phyloP scores from a whole-genome alignment of 2,113 vertebrate genomes.

The Laticauda laticaudata region DNA sequence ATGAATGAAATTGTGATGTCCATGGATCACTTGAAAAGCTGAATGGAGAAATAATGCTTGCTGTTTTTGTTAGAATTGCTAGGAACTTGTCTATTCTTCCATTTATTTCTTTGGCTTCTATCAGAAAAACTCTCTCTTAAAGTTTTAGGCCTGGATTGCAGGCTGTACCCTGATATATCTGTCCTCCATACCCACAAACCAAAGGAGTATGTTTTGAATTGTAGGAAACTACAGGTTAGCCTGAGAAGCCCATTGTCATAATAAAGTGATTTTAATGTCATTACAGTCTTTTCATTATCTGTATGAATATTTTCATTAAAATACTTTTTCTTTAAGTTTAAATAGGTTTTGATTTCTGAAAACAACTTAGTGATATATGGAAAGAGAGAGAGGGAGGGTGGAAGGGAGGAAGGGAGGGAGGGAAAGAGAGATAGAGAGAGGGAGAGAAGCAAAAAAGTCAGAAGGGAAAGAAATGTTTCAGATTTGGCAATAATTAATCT shows the following conservation, averaged over 20 bases:
- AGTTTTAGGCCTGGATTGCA: not conserved
- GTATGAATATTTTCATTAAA: slow-evolving; percentile 24
- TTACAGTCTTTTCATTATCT: slow-evolving; percentile 29
- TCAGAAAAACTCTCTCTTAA: not conserved
- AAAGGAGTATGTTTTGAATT: not conserved
- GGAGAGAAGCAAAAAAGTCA: not conserved
- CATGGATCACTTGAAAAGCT: not conserved
- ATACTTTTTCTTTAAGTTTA: slow-evolving; percentile 35
- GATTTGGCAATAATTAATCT: slow-evolving; percentile 30
- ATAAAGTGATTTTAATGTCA: not conserved
- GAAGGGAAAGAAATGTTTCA: slow-evolving; percentile 23
- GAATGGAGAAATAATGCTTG: not conserved
- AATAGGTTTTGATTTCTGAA: slow-evolving; percentile 35
- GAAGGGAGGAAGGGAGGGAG: too few relatives aligned
- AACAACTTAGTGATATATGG: slow-evolving; percentile 42
- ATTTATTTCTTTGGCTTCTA: not conserved
- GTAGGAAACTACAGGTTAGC: not conserved
- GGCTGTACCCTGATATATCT: not conserved
- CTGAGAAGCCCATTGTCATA: slow-evolving; percentile 16
- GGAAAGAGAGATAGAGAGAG: too few relatives aligned
- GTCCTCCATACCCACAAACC: not conserved
- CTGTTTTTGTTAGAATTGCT: not conserved
- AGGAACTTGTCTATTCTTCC: not conserved
- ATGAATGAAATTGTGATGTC: not conserved
- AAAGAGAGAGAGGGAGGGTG: slow-evolving; percentile 4